Base-by-base conservation (phyloP, 2,797 vertebrate genomes). In the Chiroxiphia lanceolata region DNA sequence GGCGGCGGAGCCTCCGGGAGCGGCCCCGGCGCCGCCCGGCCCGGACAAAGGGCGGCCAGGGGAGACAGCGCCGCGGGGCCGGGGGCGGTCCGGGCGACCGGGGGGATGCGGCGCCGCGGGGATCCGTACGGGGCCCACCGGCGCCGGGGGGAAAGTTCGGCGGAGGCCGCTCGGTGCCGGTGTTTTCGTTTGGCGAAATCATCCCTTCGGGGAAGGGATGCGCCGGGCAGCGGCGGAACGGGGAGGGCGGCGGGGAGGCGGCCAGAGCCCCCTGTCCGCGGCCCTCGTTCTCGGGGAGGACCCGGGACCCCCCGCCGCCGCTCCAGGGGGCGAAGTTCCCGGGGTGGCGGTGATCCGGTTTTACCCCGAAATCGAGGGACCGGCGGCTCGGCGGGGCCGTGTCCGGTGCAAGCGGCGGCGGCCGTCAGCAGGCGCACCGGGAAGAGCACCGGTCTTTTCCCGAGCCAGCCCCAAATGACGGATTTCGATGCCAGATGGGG, bases 171-270 rank as follows among this genome's bases (percentile, higher is more conserved):
- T 86, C 29, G 44, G 29, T 16, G 76, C 81, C 53, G n/a, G 54
- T 56, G n/a, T 54, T 91, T 95, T 95, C 94, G 94, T 95, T 95
- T 92, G 75, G 76, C 8, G 57, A 85, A 82, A 95, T 85, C 53
- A 44, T 79, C 51, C 76, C 76, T 92, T 82, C 71, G 87, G 90
- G 83, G 47, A 78, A 79, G 38, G 51, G 92, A 81, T 84, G 75
- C 31, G 27, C 45, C 26, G 68, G 70, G 69, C 27, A 47, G 31
- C 51, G 20, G 70, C 18, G 44, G 26, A 83, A 80, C 90, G 68
- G 23, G 33, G 44, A 57, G 57, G 56, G 83, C 34, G 53, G 34
- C 33, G 40, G 26, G 54, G 29, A 42, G 42, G 57, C 65, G 17
- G 64, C 11, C 44, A 68, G 45, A 68, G 60, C 71, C 47, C 47